Evolutionary conservation across 2,888 invertebrate species (phyloP).

Genomic region (Morpho deidamia): DNA sequence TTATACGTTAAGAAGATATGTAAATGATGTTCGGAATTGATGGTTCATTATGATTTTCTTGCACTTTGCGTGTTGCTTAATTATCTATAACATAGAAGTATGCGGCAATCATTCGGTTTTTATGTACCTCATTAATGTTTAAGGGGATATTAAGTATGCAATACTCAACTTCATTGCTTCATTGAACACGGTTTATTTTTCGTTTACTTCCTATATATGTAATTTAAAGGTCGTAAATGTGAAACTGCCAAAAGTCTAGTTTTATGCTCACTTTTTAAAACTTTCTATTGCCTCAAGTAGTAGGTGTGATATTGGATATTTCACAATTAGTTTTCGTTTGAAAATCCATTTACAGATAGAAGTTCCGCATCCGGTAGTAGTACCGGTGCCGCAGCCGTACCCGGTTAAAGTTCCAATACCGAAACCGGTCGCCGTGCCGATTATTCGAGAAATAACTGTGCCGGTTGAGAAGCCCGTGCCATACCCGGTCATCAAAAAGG

Average conservation of each 20-base stretch:
- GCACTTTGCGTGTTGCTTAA: conserved; percentile 5
- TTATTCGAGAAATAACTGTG: conserved; percentile 79
- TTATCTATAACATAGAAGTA: conserved; percentile 1
- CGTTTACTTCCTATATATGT: neutral
- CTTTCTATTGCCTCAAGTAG: neutral
- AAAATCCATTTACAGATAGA: conserved; percentile 77
- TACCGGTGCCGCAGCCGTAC: conserved; percentile 86
- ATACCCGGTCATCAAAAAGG: conserved; percentile 83
- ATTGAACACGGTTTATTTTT: neutral
- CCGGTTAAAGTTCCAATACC: conserved; percentile 86
- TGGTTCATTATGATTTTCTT: conserved; percentile 6
- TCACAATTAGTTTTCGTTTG: conserved; percentile 17
- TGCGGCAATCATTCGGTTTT: neutral
- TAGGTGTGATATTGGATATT: conserved; percentile 7
- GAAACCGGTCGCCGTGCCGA: conserved; percentile 83
- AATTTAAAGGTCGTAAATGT: neutral
- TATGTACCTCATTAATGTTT: conserved; percentile 3
- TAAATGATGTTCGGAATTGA: conserved; percentile 4
- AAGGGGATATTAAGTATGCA: neutral
- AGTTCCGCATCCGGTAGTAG: conserved; percentile 85
- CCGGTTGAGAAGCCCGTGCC: conserved; percentile 81
- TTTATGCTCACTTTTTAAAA: neutral
- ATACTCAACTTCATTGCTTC: neutral
- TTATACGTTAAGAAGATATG: neutral
- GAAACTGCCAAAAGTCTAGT: neutral